Conservation (phyloP, 2,113 vertebrate species). For the Saccopteryx leptura region DNA sequence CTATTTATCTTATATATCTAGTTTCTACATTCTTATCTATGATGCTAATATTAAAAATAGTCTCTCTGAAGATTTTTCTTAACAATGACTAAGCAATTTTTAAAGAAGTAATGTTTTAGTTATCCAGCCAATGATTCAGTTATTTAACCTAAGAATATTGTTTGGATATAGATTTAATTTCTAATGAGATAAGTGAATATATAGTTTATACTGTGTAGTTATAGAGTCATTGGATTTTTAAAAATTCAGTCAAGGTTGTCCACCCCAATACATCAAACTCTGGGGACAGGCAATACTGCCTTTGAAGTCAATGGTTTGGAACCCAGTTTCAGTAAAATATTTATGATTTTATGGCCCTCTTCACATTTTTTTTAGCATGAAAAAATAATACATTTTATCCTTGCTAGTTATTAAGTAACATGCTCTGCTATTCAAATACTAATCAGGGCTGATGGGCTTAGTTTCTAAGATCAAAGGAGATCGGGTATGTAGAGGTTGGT, state of each 20-base stretch:
- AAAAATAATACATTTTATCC: not conserved
- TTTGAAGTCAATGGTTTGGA: slow-evolving; percentile 16
- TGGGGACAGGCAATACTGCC: not conserved
- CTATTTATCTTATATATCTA: not conserved
- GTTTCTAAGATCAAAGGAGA: no score
- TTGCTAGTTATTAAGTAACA: not conserved
- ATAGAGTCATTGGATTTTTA: not conserved
- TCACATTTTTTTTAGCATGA: slow-evolving; percentile 2
- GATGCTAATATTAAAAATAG: not conserved
- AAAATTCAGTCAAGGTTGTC: not conserved
- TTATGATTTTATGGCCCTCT: not conserved
- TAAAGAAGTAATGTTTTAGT: not conserved
- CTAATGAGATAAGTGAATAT: not conserved
- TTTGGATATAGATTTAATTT: not conserved
- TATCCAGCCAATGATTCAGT: not conserved
- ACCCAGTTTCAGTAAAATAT: slow-evolving; percentile 27
- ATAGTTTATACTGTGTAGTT: not conserved
- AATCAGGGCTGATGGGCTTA: no score
- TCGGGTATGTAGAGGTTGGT: no score
- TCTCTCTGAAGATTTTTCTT: not conserved
- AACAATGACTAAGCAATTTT: not conserved
- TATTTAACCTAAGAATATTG: not conserved
- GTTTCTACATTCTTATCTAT: not conserved
- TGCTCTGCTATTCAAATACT: no score
- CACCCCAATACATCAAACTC: not conserved